Base-by-base conservation (phyloP, 2,113 vertebrate genomes). In the Colistium nudipinnis region DNA sequence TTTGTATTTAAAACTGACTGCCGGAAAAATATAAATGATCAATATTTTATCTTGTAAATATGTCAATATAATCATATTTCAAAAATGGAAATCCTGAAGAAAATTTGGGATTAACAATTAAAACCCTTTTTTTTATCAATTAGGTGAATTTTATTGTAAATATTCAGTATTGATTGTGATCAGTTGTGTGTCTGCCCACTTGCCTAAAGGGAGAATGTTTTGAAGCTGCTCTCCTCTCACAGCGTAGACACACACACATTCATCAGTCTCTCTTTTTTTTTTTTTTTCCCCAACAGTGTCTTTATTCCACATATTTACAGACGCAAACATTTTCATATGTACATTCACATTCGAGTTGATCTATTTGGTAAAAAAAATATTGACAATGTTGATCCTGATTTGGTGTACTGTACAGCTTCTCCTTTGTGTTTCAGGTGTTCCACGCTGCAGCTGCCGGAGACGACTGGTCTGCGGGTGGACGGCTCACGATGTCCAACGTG, bases 301-400 rank as follows among this genome's bases (percentile, higher is more conserved):
- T 89, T 90, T 89, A 88, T 88, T 87, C 49, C 61, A 82, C 81
- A 88, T 76, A 86, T 89, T 76, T 83, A 87, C 79, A 85, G 8
- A 75, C 54, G 70, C 7, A 78, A 16, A 25, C 33, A 22, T 19
- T 14, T 28, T 31, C 3, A 44, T 90, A 87, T 87, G 77, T 88
- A 90, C 86, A 89, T 86, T 85, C 87, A 89, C 85, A 84, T 88
- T 62, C n/a, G 31, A 54, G 72, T 49, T 54, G 36, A 38, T 63
- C 13, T 27, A 14, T 2, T 27, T 13, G 10, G 31, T 51, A 35
- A 25, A 62, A 48, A 47, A 10, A 25, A 5, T 35, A 49, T 3
- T 47, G 19, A 13, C 3, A 6, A 10, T 10, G 2, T 20, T 13
- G 24, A 16, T 61, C 27, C 1, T n/a, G 39, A 54, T 62, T 14